These are phyloP conservation scores for Hirundichthys speculiger DNA, from an alignment of 2,113 vertebrate species.

Conservation along the genomic window DNA sequence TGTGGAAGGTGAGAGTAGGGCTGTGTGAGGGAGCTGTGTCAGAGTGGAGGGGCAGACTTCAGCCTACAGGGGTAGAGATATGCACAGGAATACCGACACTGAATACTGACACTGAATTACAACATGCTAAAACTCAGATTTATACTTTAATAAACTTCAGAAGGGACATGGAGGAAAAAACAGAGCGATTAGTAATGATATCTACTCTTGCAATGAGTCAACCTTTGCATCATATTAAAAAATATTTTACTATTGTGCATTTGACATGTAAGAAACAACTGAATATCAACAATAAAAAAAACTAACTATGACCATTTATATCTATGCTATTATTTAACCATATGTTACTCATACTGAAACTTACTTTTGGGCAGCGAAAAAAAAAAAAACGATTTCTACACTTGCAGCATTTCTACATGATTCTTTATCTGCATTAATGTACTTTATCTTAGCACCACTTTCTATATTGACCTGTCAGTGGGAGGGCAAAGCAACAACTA, in stretches of 20 bases:
- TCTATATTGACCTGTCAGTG: no score
- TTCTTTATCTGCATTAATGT: no score
- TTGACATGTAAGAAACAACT: neutral
- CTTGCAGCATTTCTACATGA: no score
- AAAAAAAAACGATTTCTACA: no score
- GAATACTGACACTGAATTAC: slow-evolving; percentile 29
- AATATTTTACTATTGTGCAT: neutral
- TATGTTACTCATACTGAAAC: no score
- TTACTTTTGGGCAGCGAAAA: no score
- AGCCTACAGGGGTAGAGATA: slow-evolving; percentile 67
- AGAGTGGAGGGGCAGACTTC: slow-evolving; percentile 40
- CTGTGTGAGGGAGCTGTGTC: slow-evolving; percentile 36
- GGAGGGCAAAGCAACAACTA: neutral
- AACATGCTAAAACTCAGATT: neutral
- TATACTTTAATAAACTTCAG: neutral
- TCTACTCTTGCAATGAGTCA: neutral
- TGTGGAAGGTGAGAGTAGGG: slow-evolving; percentile 49
- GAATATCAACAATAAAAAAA: no score
- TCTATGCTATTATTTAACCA: no score
- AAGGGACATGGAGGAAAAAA: slow-evolving; percentile 38
- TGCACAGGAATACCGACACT: slow-evolving; percentile 35
- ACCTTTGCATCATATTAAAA: neutral
- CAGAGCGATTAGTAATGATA: neutral
- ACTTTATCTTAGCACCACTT: no score
- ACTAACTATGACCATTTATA: no score